Base-by-base conservation (phyloP, 2,113 vertebrate species). In the Seriola dumerili region DNA sequence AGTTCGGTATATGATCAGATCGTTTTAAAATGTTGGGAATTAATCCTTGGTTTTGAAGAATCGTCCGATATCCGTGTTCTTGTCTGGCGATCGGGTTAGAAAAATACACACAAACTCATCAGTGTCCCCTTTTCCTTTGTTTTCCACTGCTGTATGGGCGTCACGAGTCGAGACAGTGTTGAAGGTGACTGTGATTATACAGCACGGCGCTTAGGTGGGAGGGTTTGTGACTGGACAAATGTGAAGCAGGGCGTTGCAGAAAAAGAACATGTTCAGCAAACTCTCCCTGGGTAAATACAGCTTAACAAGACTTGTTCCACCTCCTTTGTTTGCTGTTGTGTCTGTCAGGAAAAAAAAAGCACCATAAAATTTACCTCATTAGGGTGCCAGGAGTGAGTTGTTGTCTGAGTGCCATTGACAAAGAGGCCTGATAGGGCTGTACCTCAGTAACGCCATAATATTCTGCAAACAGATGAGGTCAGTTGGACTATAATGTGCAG, bases 261-360 rank as follows among this genome's bases (percentile, higher is more conserved):
- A 9, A 44, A 38, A 55, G 21, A 81, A 55, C 34, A 16, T 50
- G 50, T 73, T 85, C 74, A 88, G 78, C 74, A 76, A 68, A 82
- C 79, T 59, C 78, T 54, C 76, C 59, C 42, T 61, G n/a, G 50
- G 72, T 80, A 83, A 81, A 87, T 46, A 80, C 42, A 72, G 54
- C 61, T 67, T 52, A 73, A 86, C 55, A 5, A 36, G 52, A 48
- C 65, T 76, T 21, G 50, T 75, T 85, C 50, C 19, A 50, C 59
- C 63, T 16, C 23, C 42, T 83, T 80, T 84, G 75, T 89, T 78
- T 86, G 38, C 54, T 85, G 79, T 81, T 91, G 61, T 73, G 86
- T 74, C 80, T 87, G 75, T 76, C 50, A 62, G 65, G 29, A 29
- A 29, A 29, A 64, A 62, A 59, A 65, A 64, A 19, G 59, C 62